Percentiles rank a stretch among this genome's conserved stretches.
phyloP scores from a whole-genome alignment of 2,888 invertebrate genomes.

The Capitulum mitella region DNA sequence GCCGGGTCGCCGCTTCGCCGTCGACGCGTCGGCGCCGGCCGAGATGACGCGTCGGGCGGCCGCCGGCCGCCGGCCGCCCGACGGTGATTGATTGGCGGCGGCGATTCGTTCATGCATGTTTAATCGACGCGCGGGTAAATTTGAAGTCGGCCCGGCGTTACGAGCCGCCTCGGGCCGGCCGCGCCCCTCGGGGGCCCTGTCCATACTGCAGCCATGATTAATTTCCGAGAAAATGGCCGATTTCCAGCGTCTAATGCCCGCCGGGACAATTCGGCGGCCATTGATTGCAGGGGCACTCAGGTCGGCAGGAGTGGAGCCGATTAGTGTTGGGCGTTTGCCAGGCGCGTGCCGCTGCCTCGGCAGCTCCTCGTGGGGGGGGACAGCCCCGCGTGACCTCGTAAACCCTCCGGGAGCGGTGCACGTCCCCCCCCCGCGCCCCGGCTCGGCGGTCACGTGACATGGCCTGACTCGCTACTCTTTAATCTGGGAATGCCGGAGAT shows the following conservation, averaged over 20 bases:
- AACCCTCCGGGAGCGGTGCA: too few relatives aligned
- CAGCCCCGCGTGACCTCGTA: too few relatives aligned
- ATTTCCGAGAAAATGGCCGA: conserved; percentile 15
- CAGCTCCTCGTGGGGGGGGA: too few relatives aligned
- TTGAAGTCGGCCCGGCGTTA: neutral
- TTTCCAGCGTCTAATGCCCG: conserved; percentile 4
- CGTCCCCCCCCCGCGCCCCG: too few relatives aligned
- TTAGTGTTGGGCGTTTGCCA: too few relatives aligned
- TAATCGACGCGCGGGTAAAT: neutral
- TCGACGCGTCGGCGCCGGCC: too few relatives aligned
- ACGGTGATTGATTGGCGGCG: neutral
- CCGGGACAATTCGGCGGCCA: neutral
- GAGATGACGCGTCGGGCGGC: neutral
- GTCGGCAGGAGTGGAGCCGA: too few relatives aligned
- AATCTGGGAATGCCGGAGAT: too few relatives aligned
- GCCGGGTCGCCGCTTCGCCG: too few relatives aligned
- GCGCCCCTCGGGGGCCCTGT: conserved; percentile 3
- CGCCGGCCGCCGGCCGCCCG: neutral
- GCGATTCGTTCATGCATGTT: conserved; percentile 23
- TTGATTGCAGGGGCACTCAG: conserved; percentile 4
- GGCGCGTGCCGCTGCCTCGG: too few relatives aligned
- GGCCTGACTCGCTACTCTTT: too few relatives aligned
- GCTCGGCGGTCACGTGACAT: too few relatives aligned
- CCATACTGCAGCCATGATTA: neutral
- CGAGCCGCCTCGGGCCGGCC: neutral